Evolutionary conservation across 2,888 invertebrate species (phyloP).

Genomic region (Anodontia alba): DNA sequence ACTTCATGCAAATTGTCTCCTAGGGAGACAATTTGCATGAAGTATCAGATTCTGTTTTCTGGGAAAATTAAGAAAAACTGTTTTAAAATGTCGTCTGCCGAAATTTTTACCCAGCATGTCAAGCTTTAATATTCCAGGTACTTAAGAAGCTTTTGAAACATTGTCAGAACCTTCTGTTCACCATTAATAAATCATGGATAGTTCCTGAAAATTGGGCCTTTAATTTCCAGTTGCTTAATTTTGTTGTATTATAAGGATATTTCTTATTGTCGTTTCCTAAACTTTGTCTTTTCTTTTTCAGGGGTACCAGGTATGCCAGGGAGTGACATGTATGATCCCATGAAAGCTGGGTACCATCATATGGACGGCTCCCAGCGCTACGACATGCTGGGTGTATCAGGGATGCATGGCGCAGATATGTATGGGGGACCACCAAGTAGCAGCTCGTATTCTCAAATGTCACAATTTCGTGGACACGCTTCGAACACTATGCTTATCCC

Average conservation of each 20-base stretch:
- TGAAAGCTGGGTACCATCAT: conserved; percentile 80
- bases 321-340: conserved; percentile 80
- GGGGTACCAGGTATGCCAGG: conserved; percentile 79
- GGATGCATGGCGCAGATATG: conserved; percentile 82
- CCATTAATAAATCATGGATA: conserved; percentile 48
- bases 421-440: conserved; percentile 82
- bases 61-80: too few species aligned
- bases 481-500: conserved; percentile 86
- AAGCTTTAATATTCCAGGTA: conserved; percentile 40
- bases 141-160: conserved; percentile 51
- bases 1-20: too few species aligned
- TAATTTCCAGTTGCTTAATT: too few species aligned
- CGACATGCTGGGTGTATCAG: conserved; percentile 76
- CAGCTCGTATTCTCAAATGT: conserved; percentile 85
- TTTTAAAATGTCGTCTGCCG: too few species aligned
- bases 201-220: too few species aligned
- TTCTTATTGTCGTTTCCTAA: too few species aligned
- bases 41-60: too few species aligned
- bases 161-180: conserved; percentile 33
- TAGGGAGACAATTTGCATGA: too few species aligned
- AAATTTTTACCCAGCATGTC: too few species aligned
- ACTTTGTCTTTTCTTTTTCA: conserved; percentile 42
- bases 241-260: too few species aligned
- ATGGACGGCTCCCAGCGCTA: conserved; percentile 78
- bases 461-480: conserved; percentile 85